These are phyloP conservation scores for Crypturellus undulatus DNA, from an alignment of 2,113 vertebrate species.

Conservation along the genomic window DNA sequence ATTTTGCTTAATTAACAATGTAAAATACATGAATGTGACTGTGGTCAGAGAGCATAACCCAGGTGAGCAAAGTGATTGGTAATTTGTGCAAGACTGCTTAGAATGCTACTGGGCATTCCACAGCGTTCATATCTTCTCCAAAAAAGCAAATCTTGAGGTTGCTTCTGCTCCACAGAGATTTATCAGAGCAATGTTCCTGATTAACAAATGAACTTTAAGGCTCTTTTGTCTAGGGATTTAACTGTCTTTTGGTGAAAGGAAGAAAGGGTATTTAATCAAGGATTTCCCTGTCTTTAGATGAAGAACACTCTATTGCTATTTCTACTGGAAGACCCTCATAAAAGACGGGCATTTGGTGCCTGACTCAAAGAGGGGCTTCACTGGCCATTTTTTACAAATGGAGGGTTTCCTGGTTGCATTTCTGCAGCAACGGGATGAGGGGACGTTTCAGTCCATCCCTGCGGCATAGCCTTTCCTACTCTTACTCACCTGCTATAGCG, in stretches of 20 bases:
- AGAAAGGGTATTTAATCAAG: neutral
- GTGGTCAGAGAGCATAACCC: neutral
- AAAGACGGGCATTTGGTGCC: neutral
- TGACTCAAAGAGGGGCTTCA: neutral
- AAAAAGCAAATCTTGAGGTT: neutral
- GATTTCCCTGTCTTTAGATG: neutral
- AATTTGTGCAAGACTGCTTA: neutral
- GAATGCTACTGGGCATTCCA: neutral
- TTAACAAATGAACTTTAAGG: neutral
- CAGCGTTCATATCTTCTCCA: neutral
- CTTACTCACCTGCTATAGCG: too few species aligned
- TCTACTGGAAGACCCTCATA: neutral
- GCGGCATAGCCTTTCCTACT: neutral
- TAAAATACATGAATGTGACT: neutral
- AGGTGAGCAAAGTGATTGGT: neutral
- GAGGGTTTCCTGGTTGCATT: neutral
- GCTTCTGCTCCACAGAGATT: neutral
- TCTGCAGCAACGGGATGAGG: neutral
- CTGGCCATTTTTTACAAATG: neutral
- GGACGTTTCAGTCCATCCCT: neutral
- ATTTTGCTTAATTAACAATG: neutral
- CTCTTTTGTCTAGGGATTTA: neutral
- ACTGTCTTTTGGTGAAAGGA: neutral
- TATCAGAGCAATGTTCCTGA: neutral
- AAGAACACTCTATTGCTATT: neutral